phyloP scores from a whole-genome alignment of 2,888 invertebrate genomes.

The Cryptus viduatorius region DNA sequence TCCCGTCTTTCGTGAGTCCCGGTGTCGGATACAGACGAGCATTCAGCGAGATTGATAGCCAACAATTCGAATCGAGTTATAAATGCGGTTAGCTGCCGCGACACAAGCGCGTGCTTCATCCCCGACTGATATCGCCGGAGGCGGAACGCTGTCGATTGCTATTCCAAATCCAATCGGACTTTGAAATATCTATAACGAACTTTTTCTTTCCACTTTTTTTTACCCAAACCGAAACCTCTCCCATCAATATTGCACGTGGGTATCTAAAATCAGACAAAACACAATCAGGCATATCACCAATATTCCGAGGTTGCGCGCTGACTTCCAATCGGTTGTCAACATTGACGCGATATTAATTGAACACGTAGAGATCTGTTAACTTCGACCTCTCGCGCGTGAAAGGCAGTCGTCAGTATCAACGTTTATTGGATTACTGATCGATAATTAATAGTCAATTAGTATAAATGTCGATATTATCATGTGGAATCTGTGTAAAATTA shows the following conservation, averaged over 20 bases:
- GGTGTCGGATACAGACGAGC: conserved; percentile 37
- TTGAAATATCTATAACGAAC: conserved; percentile 51
- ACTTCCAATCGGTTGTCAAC: not conserved
- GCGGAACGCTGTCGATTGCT: conserved; percentile 49
- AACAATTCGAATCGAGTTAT: conserved; percentile 63
- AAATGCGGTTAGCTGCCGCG: conserved; percentile 52
- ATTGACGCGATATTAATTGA: not conserved
- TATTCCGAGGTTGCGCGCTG: not conserved
- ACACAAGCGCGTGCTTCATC: conserved; percentile 24
- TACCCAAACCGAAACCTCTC: not conserved
- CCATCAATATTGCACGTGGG: conserved; percentile 5
- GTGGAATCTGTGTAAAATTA: not conserved
- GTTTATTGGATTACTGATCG: not conserved
- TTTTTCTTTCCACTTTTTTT: conserved; percentile 25
- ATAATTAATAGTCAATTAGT: not conserved
- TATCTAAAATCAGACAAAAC: not conserved
- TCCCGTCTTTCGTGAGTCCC: conserved; percentile 55
- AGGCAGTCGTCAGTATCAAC: not conserved
- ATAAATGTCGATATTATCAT: not conserved
- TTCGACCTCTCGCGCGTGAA: not conserved
- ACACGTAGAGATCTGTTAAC: not conserved
- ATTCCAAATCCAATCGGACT: conserved; percentile 50
- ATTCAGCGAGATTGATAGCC: conserved; percentile 62
- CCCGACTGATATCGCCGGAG: conserved; percentile 19
- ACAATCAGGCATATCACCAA: not conserved